Conservation (phyloP, 2,888 invertebrate genomes). For the Synergus umbraculus region DNA sequence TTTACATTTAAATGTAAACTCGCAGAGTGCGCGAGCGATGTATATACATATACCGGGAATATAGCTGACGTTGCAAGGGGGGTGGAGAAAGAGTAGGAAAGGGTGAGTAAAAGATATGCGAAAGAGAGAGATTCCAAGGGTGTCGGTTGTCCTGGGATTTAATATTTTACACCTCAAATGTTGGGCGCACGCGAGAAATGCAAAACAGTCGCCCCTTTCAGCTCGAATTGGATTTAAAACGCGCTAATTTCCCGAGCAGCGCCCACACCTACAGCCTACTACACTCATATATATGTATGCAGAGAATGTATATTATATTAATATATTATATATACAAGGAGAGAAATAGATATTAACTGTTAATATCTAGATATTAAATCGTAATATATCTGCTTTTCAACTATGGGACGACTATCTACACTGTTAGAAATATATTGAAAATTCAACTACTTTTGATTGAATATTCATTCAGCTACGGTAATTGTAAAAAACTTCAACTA, state of each 20-base stretch:
- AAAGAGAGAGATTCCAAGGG: constrained; percentile 53
- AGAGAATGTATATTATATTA: neutral
- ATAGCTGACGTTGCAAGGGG: constrained; percentile 45
- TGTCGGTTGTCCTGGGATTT: constrained; percentile 67
- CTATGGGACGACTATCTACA: no score
- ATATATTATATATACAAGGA: neutral
- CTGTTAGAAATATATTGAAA: no score
- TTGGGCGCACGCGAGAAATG: constrained; percentile 72
- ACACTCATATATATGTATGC: constrained; percentile 27
- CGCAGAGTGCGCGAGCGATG: constrained; percentile 72
- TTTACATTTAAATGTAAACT: constrained; percentile 78
- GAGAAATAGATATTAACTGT: no score
- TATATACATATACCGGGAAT: constrained; percentile 54
- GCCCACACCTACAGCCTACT: constrained; percentile 49
- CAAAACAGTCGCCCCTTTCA: constrained; percentile 70
- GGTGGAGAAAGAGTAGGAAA: constrained; percentile 50
- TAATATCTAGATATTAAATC: no score
- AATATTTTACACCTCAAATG: constrained; percentile 78
- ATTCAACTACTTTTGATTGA: no score
- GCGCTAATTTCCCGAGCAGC: constrained; percentile 75
- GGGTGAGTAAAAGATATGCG: constrained; percentile 40
- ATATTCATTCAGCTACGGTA: no score
- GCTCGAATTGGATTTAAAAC: constrained; percentile 76
- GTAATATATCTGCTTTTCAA: no score
- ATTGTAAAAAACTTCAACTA: no score